Conservation (phyloP, 2,797 vertebrate species). For the Pipistrellus nathusii region DNA sequence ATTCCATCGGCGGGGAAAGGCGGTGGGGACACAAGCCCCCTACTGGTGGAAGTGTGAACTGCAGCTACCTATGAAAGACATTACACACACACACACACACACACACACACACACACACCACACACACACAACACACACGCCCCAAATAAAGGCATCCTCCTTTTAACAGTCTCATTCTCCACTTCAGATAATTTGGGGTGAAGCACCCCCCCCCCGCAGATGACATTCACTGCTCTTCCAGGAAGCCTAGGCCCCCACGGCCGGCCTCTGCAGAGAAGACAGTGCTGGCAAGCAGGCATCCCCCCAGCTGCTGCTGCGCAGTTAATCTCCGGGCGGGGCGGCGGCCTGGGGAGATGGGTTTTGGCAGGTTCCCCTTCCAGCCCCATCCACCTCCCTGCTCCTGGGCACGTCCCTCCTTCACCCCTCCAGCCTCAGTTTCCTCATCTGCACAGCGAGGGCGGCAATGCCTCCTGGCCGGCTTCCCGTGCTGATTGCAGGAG, state of each 20-base stretch:
- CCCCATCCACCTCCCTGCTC: background rate
- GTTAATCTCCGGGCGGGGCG: background rate
- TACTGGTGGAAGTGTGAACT: background rate
- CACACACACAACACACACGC: too few species aligned
- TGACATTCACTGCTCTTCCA: background rate
- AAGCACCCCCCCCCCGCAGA: background rate
- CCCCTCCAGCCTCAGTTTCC: constrained; percentile 28
- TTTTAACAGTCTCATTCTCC: background rate
- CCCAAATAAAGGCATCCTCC: background rate
- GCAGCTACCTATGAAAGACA: background rate
- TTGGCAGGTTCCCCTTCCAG: background rate
- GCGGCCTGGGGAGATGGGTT: background rate
- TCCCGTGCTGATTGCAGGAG: background rate
- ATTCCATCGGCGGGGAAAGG: background rate
- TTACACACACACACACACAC: too few species aligned
- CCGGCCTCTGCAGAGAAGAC: background rate
- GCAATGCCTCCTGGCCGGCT: background rate
- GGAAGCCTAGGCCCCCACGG: background rate
- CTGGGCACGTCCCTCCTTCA: background rate
- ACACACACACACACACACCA: too few species aligned
- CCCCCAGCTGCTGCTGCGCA: background rate
- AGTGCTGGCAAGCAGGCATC: background rate
- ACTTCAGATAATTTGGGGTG: background rate
- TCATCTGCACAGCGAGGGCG: fast-evolving
- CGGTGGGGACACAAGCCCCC: background rate